A percentile compares a stretch with the other conserved stretches of the same genome.
phyloP scores from a whole-genome alignment of 2,797 vertebrate genomes.

The Falco naumanni region DNA sequence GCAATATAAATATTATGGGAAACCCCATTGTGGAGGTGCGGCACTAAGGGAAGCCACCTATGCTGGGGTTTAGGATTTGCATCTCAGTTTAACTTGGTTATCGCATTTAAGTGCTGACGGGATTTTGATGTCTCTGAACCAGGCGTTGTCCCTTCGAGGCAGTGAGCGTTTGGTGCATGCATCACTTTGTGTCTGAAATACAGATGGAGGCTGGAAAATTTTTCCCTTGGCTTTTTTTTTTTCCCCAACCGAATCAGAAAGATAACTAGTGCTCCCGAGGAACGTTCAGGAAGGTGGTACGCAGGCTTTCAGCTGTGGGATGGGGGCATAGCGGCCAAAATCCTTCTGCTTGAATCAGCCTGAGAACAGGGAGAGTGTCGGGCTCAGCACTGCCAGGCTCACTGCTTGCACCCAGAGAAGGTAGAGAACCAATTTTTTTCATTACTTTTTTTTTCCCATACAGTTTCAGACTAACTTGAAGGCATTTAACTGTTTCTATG shows the following conservation, averaged over 20 bases:
- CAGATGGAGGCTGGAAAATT: neutral
- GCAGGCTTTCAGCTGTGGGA: neutral
- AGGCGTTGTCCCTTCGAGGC: slow-evolving; percentile 41
- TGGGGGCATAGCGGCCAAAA: neutral
- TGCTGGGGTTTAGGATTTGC: neutral
- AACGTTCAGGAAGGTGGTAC: fast-evolving
- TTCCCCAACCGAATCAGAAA: neutral
- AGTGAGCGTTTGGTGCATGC: neutral
- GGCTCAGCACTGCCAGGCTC: neutral
- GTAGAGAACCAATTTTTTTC: neutral
- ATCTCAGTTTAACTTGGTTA: neutral
- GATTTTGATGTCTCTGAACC: slow-evolving; percentile 13
- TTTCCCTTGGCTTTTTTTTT: neutral
- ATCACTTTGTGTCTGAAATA: slow-evolving; percentile 24
- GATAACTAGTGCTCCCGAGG: neutral
- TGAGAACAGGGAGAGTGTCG: neutral
- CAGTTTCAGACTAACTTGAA: neutral
- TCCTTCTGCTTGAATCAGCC: neutral
- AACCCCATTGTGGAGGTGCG: neutral
- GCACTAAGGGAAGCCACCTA: neutral
- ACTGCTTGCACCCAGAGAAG: neutral
- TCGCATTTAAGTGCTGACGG: neutral
- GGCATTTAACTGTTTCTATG: neutral
- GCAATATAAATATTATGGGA: neutral
- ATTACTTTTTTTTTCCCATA: neutral